Percentiles rank a stretch among this genome's conserved stretches.
These are phyloP conservation scores for Seriola rivoliana DNA, from an alignment of 2,113 vertebrate species.

Conservation along the genomic window DNA sequence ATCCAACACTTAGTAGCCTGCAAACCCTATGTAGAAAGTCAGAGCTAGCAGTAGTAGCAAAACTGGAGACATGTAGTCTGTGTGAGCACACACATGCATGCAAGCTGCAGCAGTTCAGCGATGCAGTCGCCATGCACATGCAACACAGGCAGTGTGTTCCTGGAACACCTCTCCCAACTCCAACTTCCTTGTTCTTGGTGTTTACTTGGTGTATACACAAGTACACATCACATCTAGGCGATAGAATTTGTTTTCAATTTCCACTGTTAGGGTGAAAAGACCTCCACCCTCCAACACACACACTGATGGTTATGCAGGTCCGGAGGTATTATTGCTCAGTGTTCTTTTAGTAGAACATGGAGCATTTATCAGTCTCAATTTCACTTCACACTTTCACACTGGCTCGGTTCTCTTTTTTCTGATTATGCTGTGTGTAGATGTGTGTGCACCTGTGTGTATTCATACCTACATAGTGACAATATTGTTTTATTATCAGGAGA, in stretches of 20 bases:
- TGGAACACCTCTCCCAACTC: background rate
- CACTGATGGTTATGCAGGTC: constrained; percentile 26
- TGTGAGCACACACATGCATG: too few relatives aligned
- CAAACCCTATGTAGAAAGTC: too few relatives aligned
- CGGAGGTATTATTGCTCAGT: constrained; percentile 29
- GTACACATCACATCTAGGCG: background rate
- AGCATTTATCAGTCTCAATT: constrained; percentile 57
- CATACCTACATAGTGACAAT: constrained; percentile 47
- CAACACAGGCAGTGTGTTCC: too few relatives aligned
- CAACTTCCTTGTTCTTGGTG: background rate
- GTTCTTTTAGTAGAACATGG: constrained; percentile 32
- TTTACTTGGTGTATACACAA: background rate
- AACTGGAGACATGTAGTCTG: too few relatives aligned
- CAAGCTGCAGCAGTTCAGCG: too few relatives aligned
- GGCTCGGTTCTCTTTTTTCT: constrained; percentile 27
- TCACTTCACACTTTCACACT: constrained; percentile 45
- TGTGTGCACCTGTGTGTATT: constrained; percentile 36
- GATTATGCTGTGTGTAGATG: constrained; percentile 34
- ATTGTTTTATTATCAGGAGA: constrained; percentile 55
- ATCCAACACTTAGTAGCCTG: too few relatives aligned
- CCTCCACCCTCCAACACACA: background rate
- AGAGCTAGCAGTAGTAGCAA: too few relatives aligned
- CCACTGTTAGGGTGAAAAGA: constrained; percentile 4
- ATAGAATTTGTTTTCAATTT: background rate
- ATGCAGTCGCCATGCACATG: too few relatives aligned